Base-by-base conservation (phyloP, 2,888 invertebrate genomes). In the Acrobeloides nanus region DNA sequence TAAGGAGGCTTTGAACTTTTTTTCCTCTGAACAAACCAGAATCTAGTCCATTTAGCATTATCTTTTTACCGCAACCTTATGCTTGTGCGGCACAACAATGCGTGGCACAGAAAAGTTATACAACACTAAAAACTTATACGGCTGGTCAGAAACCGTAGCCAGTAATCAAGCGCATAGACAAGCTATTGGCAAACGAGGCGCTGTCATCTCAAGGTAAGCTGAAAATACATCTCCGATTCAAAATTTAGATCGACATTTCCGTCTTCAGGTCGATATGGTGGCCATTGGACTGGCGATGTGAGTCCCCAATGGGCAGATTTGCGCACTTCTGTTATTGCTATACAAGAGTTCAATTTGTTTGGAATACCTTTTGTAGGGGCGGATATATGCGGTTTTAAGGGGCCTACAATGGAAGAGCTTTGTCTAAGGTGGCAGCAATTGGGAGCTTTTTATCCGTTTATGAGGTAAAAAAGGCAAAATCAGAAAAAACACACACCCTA, bases 241-340 rank as follows among this genome's bases (percentile, higher is more conserved):
- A n/a, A n/a, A n/a, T n/a, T n/a, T 34, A 41, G 60, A n/a, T 59
- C 59, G 5, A 60, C 62, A 0, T 60, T 62, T 38, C 50, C 59
- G 18, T 35, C 51, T 6, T 43, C 55, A 8, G 60, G 60, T 7
- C 38, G 35, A 15, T 55, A 46, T 37, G 49, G 62, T 6, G 71
- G 85, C 1, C 86, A 86, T 74, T 87, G 87, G 87, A 83, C 84
- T 61, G 87, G 87, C 0, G 87, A 87, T 75, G 81, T 85, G 50
- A 76, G 72, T 59, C 85, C 86, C 38, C 77, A 79, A 27, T 87
- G 87, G 87, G 79, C 82, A 49, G 85, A 85, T 68, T 80, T 87
- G 81, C 78, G 52, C 4, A 53, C 63, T 3, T 24, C 60, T 0
- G 45, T 62, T 27, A 62, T 60, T 27, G 65, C 64, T 15, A 61